Evolutionary conservation across 2,113 vertebrate species (phyloP).

Genomic region (Lycaon pictus): DNA sequence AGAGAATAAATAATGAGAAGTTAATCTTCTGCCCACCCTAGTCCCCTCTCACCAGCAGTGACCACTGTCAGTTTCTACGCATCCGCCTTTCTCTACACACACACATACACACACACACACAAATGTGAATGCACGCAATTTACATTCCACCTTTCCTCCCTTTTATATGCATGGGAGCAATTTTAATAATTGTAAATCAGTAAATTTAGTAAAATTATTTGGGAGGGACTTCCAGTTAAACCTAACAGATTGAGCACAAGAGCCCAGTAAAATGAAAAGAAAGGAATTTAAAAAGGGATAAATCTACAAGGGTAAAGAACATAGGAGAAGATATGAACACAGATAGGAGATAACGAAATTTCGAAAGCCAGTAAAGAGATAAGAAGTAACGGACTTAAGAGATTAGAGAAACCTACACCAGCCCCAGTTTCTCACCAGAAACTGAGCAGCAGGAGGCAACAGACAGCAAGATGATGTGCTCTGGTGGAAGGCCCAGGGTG

Average conservation of each 20-base stretch:
- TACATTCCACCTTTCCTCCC: not conserved
- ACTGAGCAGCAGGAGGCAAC: no score
- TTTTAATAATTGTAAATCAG: not conserved
- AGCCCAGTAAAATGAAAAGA: not conserved
- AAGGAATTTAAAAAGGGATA: conserved; percentile 1
- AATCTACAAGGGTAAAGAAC: not conserved
- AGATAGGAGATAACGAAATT: not conserved
- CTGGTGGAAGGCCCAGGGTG: not conserved
- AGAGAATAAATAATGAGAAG: not conserved
- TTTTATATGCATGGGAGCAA: not conserved
- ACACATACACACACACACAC: not conserved
- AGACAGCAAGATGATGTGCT: not conserved
- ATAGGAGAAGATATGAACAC: not conserved
- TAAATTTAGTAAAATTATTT: conserved; percentile 10
- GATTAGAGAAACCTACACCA: not conserved
- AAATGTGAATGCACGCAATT: not conserved
- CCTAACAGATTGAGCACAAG: not conserved
- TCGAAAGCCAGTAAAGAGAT: not conserved
- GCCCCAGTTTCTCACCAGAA: no score
- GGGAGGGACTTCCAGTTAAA: conserved; percentile 22
- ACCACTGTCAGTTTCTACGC: not conserved
- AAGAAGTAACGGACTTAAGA: conserved; percentile 6
- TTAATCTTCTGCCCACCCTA: not conserved
- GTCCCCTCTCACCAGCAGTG: not conserved
- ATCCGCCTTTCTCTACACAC: not conserved